phyloP scores from a whole-genome alignment of 2,797 vertebrate species.

The Sebastes iracundus region DNA sequence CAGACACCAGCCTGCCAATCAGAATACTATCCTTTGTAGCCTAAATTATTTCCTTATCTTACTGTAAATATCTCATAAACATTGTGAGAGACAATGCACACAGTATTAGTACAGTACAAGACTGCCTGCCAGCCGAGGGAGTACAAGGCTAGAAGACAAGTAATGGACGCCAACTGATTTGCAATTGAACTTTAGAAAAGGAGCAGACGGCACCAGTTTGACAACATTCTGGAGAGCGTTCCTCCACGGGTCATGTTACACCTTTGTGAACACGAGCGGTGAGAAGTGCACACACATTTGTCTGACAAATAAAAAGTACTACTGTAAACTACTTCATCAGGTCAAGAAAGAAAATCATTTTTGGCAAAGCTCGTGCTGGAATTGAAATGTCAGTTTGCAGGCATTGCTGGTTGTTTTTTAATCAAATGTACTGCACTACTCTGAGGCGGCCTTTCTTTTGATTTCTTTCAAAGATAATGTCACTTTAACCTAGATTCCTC shows the following conservation, averaged over 20 bases:
- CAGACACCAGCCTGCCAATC: neutral
- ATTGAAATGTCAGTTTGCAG: neutral
- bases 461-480: neutral
- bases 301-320: neutral
- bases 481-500: neutral
- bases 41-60: neutral
- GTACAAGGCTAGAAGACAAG: neutral
- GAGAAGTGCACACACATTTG: neutral
- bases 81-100: neutral
- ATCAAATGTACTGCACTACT: neutral
- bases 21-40: neutral
- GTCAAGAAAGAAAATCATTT: neutral
- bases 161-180: neutral
- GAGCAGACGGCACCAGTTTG: conserved; percentile 16
- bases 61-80: neutral
- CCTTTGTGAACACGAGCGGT: neutral
- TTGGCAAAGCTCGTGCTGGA: neutral
- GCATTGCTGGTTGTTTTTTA: neutral
- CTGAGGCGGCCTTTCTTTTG: neutral
- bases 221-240: conserved; percentile 20
- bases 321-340: neutral
- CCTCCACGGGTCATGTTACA: neutral
- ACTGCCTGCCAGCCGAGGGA: neutral
- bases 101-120: neutral
- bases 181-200: neutral